Evolutionary conservation across 2,797 vertebrate genomes (phyloP), one percentile per base, ranked within the genome.

Genomic region (Erpetoichthys calabaricus): DNA sequence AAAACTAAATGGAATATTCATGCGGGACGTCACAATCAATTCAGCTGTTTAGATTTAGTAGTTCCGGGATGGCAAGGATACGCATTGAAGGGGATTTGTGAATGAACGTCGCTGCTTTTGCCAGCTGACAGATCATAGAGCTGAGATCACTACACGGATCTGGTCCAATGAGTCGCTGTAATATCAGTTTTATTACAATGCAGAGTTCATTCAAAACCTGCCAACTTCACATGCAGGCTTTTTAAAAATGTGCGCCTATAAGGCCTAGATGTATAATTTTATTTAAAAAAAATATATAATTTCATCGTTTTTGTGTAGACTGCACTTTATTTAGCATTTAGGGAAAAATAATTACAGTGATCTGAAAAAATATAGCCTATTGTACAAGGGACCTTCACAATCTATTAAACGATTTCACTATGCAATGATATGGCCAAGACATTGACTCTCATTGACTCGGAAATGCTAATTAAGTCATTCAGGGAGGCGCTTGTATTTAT

Each of bases 41-140:
- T 70, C 68, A 66, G 66, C 66, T 59, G 72, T 71, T 71, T 71
- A 71, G 68, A 75, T 67, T 68, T 53, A 58, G 63, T 64, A 50
- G 56, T 67, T 47, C 60, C 49, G 76, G 74, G 75, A 80, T 75
- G 85, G 77, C 77, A 77, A 25, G 79, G 70, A 77, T 78, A 73
- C 70, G 75, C 72, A 71, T 73, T 66, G 67, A 74, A 73, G 70
- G 77, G 78, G 81, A 86, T 83, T 86, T 86, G 82, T 88, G 87
- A 90, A 86, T 86, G 85, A 81, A 86, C 75, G 74, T 70, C 73
- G 64, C 76, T 73, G 82, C 81, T 74, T 82, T 73, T 76, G 70
- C 69, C 82, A 83, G 84, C 79, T 84, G 86, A 71, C 74, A 70
- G 81, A 84, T 81, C 82, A 79, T 78, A 83, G 74, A 72, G 73